Evolutionary conservation across 1,140 invertebrate genomes (phyloP).

Genomic region (Druon quercuslanigerum): DNA sequence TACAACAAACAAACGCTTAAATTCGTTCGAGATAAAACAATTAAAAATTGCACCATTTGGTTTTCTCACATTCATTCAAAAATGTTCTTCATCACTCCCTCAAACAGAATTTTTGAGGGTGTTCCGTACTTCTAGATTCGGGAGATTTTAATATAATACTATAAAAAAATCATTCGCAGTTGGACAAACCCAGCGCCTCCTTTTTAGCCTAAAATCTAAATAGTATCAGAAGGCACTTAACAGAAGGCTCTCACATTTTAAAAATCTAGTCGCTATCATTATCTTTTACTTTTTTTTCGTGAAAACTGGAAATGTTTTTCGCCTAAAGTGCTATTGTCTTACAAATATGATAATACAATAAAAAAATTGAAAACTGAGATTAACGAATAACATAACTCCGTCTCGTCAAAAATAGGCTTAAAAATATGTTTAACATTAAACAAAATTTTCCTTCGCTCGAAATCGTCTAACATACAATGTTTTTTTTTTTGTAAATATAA

Average conservation of each 20-base stretch:
- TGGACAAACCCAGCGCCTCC: constrained; percentile 15
- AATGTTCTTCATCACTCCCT: not conserved
- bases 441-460: constrained; percentile 3
- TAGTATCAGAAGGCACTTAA: constrained; percentile 25
- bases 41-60: constrained; percentile 21
- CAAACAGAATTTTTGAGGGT: not conserved
- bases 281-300: not conserved
- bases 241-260: constrained; percentile 24
- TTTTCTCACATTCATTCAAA: not conserved
- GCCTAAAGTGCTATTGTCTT: not conserved
- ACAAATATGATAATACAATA: constrained; percentile 14
- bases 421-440: constrained; percentile 15
- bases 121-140: constrained; percentile 1
- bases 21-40: constrained; percentile 6
- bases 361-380: constrained; percentile 23
- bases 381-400: constrained; percentile 28
- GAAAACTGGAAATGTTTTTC: constrained; percentile 18
- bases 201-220: constrained; percentile 19
- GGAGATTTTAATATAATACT: not conserved
- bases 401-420: not conserved
- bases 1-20: not conserved
- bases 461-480: not conserved
- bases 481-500: not conserved
- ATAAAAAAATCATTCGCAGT: not conserved
- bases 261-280: not conserved